Conservation (phyloP, 2,113 vertebrate species). For the Carlito syrichta region DNA sequence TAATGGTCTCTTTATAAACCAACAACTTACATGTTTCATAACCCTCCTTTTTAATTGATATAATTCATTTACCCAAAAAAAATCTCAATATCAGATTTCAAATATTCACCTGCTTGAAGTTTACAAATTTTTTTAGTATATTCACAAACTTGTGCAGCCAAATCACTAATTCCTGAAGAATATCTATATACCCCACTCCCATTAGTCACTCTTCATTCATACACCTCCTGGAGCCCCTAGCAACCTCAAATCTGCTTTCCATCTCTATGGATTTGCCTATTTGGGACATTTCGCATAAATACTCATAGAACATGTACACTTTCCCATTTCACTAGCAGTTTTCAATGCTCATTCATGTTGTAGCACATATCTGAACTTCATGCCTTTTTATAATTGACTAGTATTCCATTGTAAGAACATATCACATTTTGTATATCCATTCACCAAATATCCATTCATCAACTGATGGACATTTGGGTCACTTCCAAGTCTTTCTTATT, state of each 20-base stretch:
- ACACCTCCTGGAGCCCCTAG: neutral
- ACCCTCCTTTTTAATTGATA: neutral
- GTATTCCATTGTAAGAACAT: slow-evolving; percentile 17
- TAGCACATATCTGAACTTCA: neutral
- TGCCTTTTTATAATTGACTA: neutral
- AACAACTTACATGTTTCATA: neutral
- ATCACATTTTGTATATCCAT: neutral
- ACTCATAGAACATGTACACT: neutral
- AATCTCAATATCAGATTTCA: too few species aligned
- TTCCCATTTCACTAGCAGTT: neutral
- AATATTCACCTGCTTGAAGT: neutral
- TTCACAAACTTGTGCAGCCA: neutral
- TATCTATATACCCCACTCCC: neutral
- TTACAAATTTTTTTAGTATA: neutral
- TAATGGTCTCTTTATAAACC: neutral
- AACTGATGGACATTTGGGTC: neutral
- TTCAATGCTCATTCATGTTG: neutral
- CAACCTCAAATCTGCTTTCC: neutral
- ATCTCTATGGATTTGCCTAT: neutral
- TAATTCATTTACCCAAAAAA: neutral
- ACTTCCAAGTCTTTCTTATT: neutral
- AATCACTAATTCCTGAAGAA: neutral
- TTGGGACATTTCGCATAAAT: neutral
- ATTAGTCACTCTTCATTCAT: neutral
- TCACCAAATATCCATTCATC: neutral